phyloP scores from a whole-genome alignment of 2,888 invertebrate genomes.

The Osmoderma eremita region DNA sequence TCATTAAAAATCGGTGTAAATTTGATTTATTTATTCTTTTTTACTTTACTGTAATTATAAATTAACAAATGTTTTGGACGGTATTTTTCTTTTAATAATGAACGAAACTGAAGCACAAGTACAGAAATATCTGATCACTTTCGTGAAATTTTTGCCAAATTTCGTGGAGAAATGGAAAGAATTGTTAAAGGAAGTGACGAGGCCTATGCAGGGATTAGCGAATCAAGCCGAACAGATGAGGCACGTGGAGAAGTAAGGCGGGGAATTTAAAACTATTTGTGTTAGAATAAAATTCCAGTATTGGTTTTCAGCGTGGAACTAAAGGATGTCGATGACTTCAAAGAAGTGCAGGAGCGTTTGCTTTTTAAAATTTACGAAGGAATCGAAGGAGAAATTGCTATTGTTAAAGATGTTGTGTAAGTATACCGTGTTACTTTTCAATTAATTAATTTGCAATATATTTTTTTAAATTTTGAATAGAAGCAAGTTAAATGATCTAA shows the following conservation, averaged over 20 bases:
- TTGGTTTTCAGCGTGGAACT: conserved; percentile 63
- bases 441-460: not conserved
- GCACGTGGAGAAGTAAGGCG: conserved; percentile 42
- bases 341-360: conserved; percentile 63
- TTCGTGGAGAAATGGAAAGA: conserved; percentile 65
- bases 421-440: too few species aligned
- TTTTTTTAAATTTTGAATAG: conserved; percentile 50
- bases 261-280: conserved; percentile 20
- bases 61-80: too few species aligned
- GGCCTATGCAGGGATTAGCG: conserved; percentile 66
- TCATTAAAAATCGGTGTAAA: too few species aligned
- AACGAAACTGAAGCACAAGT: conserved; percentile 57
- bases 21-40: too few species aligned
- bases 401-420: conserved; percentile 56
- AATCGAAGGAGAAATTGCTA: conserved; percentile 64
- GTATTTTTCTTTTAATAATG: conserved; percentile 38
- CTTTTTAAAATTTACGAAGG: conserved; percentile 62
- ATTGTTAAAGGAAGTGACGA: conserved; percentile 67
- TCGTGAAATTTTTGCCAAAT: conserved; percentile 66
- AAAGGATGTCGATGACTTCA: conserved; percentile 63
- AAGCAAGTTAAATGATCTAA: conserved; percentile 53
- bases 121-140: conserved; percentile 67
- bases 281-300: not conserved
- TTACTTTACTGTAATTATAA: too few species aligned
- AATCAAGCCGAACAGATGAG: conserved; percentile 65